phyloP scores from a whole-genome alignment of 2,113 vertebrate genomes.

The Etheostoma spectabile region DNA sequence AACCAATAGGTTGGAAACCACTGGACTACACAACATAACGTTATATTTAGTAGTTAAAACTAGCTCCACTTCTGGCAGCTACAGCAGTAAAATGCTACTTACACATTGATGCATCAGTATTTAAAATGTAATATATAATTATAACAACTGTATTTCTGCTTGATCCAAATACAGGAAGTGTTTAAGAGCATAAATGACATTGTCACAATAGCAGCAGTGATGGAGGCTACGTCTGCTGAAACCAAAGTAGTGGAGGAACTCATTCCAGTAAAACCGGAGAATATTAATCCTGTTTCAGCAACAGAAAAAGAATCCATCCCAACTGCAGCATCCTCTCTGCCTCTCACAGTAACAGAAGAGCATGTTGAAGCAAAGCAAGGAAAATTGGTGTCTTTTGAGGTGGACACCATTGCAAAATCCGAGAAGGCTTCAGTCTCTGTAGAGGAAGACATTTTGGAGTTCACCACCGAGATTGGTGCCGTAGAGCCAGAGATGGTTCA shows the following conservation, averaged over 20 bases:
- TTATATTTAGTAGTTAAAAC: too few relatives aligned
- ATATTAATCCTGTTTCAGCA: constrained; percentile 1
- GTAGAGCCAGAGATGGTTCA: constrained; percentile 31
- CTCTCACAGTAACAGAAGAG: constrained; percentile 7
- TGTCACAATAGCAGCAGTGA: background rate
- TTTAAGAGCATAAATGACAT: constrained; percentile 9
- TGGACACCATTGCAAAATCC: background rate
- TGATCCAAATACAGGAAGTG: constrained; percentile 26
- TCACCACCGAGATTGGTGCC: background rate
- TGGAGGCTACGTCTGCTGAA: background rate
- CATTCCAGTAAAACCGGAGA: constrained; percentile 7
- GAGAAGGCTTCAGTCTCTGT: constrained; percentile 8
- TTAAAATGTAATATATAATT: too few relatives aligned
- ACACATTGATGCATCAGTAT: background rate
- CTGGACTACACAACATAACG: too few relatives aligned
- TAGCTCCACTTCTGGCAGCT: too few relatives aligned
- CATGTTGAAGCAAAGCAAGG: background rate
- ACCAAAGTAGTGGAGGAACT: constrained; percentile 2
- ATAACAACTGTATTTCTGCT: background rate
- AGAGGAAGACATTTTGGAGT: constrained; percentile 35
- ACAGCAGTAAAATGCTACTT: background rate
- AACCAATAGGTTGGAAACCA: too few relatives aligned
- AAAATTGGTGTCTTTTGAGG: constrained; percentile 10
- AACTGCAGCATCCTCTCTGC: constrained; percentile 1
- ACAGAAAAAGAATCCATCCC: constrained; percentile 1